Conservation (phyloP, 2,113 vertebrate genomes). For the Tyrannus savana region DNA sequence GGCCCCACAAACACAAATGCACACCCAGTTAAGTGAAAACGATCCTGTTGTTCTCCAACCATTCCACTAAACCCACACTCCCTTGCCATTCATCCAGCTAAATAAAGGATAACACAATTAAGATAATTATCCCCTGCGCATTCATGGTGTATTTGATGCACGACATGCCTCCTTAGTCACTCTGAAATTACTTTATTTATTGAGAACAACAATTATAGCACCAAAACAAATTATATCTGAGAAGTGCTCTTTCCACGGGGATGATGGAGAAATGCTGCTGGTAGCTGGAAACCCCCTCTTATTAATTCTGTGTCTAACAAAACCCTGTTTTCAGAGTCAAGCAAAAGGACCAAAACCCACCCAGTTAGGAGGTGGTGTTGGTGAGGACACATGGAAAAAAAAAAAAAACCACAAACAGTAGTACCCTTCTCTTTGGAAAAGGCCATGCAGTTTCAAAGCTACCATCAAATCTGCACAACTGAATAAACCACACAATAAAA, state of each 20-base stretch:
- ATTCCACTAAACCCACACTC: not conserved
- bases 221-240: not conserved
- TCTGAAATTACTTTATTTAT: slow-evolving; percentile 7
- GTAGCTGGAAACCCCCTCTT: not conserved
- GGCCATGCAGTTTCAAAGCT: not conserved
- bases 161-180: not conserved
- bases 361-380: not conserved
- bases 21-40: not conserved
- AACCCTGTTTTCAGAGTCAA: not conserved
- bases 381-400: not conserved
- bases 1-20: not conserved
- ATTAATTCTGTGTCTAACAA: not conserved
- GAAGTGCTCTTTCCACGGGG: not conserved
- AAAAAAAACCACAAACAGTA: not conserved
- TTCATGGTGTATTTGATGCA: not conserved
- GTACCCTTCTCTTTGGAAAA: not conserved
- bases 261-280: not conserved
- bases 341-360: not conserved
- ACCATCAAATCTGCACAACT: not conserved
- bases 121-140: not conserved
- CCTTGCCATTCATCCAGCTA: not conserved
- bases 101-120: slow-evolving; percentile 5
- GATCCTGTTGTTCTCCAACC: not conserved
- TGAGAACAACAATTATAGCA: not conserved
- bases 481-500: not conserved